Conservation (phyloP, 2,888 invertebrate species). For the Alitta virens region DNA sequence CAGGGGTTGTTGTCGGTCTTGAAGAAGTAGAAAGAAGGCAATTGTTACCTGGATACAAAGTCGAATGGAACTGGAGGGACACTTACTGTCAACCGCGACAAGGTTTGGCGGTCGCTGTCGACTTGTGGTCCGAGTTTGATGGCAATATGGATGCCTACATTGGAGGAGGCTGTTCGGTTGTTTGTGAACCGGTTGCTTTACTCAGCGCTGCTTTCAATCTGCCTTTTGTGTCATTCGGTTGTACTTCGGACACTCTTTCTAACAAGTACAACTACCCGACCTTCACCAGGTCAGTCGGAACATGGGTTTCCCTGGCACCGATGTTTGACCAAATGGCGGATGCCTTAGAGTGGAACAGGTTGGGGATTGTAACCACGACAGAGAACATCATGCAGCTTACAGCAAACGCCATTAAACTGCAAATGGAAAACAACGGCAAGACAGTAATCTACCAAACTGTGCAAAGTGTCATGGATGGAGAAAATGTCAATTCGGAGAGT, state of each 20-base stretch:
- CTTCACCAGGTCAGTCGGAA: neutral
- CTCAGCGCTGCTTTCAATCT: neutral
- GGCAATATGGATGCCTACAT: neutral
- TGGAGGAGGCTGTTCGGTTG: constrained; percentile 1
- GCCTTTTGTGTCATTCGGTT: neutral
- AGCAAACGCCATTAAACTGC: neutral
- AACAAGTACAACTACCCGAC: constrained; percentile 8
- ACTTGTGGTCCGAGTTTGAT: constrained; percentile 3
- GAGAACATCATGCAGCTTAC: constrained; percentile 5
- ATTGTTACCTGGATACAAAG: neutral
- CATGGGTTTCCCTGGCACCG: neutral
- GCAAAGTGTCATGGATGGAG: neutral
- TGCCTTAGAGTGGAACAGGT: neutral
- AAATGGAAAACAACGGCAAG: constrained; percentile 4
- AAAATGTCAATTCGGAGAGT: neutral
- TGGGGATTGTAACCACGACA: neutral
- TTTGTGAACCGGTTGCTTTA: constrained; percentile 1
- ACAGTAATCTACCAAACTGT: neutral
- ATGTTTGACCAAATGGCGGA: constrained; percentile 7
- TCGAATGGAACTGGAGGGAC: constrained; percentile 1
- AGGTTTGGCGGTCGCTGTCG: neutral
- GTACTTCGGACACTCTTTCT: neutral
- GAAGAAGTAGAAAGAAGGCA: neutral
- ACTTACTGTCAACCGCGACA: neutral
- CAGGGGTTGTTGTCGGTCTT: constrained; percentile 1